Base-by-base conservation (phyloP, 2,113 vertebrate genomes). In the Lamprologus callipterus region DNA sequence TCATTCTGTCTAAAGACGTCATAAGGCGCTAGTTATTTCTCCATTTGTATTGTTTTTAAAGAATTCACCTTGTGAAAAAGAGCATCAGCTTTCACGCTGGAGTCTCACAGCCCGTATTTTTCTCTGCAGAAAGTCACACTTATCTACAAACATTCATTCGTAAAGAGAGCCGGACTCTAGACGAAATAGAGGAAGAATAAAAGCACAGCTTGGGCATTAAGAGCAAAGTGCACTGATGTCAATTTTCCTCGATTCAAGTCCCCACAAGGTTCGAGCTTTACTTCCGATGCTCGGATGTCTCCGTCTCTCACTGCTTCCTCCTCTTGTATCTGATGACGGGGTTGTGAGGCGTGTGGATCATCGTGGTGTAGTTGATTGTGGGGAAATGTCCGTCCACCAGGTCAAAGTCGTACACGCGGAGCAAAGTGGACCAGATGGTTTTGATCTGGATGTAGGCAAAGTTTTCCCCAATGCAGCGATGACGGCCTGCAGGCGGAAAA, bases 381-480 rank as follows among this genome's bases (percentile, higher is more conserved):
- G 98, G 99, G 93, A 99, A 99, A 91, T 98, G 98, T 83, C 96
- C 97, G 55, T 99, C 94, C 53, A 97, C 93, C 51, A 99, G 97
- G 75, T 99, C 97, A 88, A 99, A 99, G 84, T 99, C 96, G 42
- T 96, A 99, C 90, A 97, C 88, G 57, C 98, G 98, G 90, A 99
- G 96, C 96, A 99, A 87, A 49, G 97, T 98, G 42, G 99, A 99
- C 98, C 98, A 99, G 93, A 99, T 98, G 21, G 98, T 99, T 96
- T 99, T 99, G 90, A 99, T 99, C 91, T 99, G 99, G 89, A 99
- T 97, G 7, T 99, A 99, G 16, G 98, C 98, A 8, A 99, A 99
- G 94, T 99, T 98, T 93, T 99, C 99, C 68, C 99, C 99, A 35
- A 99, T 99, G 91, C 99, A 99, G 75, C 99, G 98, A 90, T 99